Evolutionary conservation across 2,113 vertebrate species (phyloP).

Genomic region (Brachyistius frenatus): DNA sequence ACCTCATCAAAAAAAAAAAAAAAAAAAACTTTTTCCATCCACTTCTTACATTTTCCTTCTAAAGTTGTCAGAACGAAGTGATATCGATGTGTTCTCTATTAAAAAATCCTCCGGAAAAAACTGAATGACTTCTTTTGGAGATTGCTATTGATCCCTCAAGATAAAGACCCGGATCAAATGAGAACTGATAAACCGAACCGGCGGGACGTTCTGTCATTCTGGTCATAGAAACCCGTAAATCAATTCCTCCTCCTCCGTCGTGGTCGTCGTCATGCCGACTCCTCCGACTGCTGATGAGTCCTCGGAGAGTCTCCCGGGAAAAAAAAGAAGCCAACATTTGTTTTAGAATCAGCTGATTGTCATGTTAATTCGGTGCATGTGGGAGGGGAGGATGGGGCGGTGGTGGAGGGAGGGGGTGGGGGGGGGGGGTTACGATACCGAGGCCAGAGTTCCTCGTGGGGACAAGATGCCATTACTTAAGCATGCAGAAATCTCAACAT

Average conservation of each 20-base stretch:
- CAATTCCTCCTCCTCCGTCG: conserved; percentile 15
- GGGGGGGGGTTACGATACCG: conserved; percentile 33
- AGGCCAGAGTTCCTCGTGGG: conserved; percentile 64
- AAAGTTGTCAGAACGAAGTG: conserved; percentile 55
- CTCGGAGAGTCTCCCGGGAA: background rate
- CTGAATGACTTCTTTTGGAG: conserved; percentile 31
- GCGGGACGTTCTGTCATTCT: conserved; percentile 42
- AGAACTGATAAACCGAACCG: conserved; percentile 40
- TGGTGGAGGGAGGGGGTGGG: background rate
- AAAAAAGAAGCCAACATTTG: conserved; percentile 58
- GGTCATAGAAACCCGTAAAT: conserved; percentile 38
- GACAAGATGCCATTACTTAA: conserved; percentile 73
- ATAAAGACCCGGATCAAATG: conserved; percentile 41
- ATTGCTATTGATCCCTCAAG: conserved; percentile 67
- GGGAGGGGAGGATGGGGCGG: no score
- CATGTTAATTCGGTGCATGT: conserved; percentile 54
- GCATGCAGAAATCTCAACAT: conserved; percentile 74
- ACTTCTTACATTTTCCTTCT: background rate
- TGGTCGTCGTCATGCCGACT: background rate
- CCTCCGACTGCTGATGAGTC: conserved; percentile 55
- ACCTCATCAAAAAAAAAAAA: conserved; percentile 50
- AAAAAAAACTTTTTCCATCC: conserved; percentile 19
- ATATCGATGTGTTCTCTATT: conserved; percentile 47
- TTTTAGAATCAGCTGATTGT: conserved; percentile 71
- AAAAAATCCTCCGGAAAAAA: conserved; percentile 30